phyloP scores from a whole-genome alignment of 1,140 invertebrate genomes.

The Hestina assimilis region DNA sequence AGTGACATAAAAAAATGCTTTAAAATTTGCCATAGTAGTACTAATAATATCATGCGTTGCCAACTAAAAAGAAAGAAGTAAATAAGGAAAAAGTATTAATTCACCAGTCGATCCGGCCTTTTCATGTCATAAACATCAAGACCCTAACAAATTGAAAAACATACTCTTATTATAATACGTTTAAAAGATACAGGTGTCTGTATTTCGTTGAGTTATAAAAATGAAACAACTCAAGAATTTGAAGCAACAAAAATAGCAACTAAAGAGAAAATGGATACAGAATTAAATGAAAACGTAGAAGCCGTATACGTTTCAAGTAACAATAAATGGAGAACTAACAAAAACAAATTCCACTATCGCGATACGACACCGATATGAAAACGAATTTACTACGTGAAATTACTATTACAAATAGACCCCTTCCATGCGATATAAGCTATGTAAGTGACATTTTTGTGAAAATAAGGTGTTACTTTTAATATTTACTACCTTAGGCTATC shows the following conservation, averaged over 20 bases:
- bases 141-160: too few relatives aligned
- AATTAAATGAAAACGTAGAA: conserved; percentile 3
- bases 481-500: neutral
- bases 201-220: too few relatives aligned
- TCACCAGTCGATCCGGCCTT: too few relatives aligned
- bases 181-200: too few relatives aligned
- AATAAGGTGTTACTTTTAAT: neutral
- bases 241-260: neutral
- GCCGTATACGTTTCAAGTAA: conserved; percentile 4
- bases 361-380: conserved; percentile 21
- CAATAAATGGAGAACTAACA: conserved; percentile 11
- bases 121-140: too few relatives aligned
- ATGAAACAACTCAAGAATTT: too few relatives aligned
- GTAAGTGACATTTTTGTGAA: neutral
- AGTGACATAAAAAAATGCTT: too few relatives aligned
- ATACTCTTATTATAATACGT: too few relatives aligned
- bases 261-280: neutral
- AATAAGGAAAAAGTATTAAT: neutral
- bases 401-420: conserved; percentile 24
- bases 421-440: conserved; percentile 9
- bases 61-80: too few relatives aligned
- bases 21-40: too few relatives aligned
- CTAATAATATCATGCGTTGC: too few relatives aligned
- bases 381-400: conserved; percentile 5
- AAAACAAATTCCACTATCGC: conserved; percentile 17